Evolutionary conservation across 2,797 vertebrate genomes (phyloP).

Genomic region (Poeciliopsis presidionis): DNA sequence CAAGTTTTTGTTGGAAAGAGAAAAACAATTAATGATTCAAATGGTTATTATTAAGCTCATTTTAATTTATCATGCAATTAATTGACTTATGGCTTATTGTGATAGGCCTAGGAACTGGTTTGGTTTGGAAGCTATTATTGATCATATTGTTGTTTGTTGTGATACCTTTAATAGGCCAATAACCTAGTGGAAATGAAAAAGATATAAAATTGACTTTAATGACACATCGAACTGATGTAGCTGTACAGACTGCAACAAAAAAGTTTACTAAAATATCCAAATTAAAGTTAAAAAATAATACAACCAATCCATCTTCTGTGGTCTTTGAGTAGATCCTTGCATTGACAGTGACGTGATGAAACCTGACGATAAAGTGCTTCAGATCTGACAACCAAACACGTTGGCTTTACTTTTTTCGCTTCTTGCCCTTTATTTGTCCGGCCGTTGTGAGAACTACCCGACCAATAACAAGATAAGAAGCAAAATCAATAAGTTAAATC

Average conservation of each 20-base stretch:
- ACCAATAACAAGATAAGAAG: slow-evolving; percentile 15
- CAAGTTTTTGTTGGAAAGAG: too few relatives aligned
- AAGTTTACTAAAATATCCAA: neutral
- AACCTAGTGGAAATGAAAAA: neutral
- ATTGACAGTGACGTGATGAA: neutral
- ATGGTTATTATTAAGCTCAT: too few relatives aligned
- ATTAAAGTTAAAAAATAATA: neutral
- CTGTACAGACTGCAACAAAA: neutral
- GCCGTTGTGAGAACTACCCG: neutral
- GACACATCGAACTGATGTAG: neutral
- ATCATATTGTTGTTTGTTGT: neutral
- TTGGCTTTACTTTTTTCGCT: neutral
- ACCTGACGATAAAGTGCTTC: neutral
- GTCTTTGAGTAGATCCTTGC: neutral
- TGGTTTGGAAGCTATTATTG: neutral
- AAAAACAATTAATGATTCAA: too few relatives aligned
- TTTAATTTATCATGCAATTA: too few relatives aligned
- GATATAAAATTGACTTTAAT: neutral
- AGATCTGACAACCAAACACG: neutral
- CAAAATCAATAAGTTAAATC: slow-evolving; percentile 17
- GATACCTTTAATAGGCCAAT: neutral
- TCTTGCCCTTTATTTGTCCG: neutral
- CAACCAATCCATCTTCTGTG: neutral
- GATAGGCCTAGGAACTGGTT: neutral
- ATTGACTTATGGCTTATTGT: too few relatives aligned